Conservation (phyloP, 2,797 vertebrate genomes). For the Pygocentrus nattereri region DNA sequence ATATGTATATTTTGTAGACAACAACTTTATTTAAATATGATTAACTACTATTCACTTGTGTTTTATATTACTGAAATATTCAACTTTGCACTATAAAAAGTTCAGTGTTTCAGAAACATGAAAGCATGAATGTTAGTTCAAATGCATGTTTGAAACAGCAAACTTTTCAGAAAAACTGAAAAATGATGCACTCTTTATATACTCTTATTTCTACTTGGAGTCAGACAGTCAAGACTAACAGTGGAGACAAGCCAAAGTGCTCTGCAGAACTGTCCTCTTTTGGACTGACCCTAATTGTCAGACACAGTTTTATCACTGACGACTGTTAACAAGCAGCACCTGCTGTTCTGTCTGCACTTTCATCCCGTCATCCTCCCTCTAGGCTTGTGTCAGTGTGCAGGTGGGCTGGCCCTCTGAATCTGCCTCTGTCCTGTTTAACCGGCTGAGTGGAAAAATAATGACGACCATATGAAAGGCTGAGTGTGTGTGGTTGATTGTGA, state of each 20-base stretch:
- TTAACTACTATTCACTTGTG: too few species aligned
- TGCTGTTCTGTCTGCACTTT: conserved; percentile 50
- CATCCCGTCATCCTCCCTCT: conserved; percentile 36
- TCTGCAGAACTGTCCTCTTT: background rate
- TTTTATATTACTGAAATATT: too few species aligned
- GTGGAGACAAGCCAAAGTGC: background rate
- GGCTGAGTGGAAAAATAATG: conserved; percentile 80
- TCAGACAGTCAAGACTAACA: background rate
- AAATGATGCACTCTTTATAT: background rate
- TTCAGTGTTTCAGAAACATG: too few species aligned
- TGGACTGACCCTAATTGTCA: conserved; percentile 20
- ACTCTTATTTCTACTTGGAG: background rate
- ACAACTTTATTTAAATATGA: too few species aligned
- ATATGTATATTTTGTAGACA: too few species aligned
- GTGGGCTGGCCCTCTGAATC: conserved; percentile 69
- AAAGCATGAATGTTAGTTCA: background rate
- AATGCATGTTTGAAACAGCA: background rate
- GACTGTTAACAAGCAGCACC: conserved; percentile 67
- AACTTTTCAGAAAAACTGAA: background rate
- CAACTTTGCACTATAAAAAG: too few species aligned
- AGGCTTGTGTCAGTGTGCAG: conserved; percentile 70
- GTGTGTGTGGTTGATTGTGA: conserved; percentile 25
- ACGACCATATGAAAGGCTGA: conserved; percentile 62
- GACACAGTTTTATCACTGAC: conserved; percentile 4
- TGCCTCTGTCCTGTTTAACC: conserved; percentile 71